Evolutionary conservation across 1,140 invertebrate genomes (phyloP).

Genomic region (Habropoda laboriosa): DNA sequence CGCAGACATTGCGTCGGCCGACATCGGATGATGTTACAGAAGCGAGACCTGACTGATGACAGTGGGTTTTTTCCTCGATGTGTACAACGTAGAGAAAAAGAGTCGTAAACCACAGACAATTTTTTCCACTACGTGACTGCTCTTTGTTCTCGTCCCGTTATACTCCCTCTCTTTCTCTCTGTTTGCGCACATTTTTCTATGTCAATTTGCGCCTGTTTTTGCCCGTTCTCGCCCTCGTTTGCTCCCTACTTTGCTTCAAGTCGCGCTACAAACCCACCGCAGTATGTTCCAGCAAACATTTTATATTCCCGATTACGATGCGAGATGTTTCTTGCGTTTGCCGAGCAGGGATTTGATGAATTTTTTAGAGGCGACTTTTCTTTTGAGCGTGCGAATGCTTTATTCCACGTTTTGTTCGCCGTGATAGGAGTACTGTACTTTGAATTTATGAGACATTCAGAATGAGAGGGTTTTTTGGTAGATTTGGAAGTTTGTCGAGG

Average conservation of each 20-base stretch:
- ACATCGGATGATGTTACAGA: background rate
- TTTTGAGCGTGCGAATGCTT: too few species aligned
- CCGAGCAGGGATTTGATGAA: too few species aligned
- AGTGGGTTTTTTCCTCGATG: background rate
- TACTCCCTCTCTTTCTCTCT: background rate
- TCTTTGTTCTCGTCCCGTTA: background rate
- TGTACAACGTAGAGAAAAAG: background rate
- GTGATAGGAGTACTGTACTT: too few species aligned
- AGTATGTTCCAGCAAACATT: conserved; percentile 2
- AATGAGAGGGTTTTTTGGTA: too few species aligned
- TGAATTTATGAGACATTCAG: too few species aligned
- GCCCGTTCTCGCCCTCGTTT: background rate
- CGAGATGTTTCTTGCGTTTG: too few species aligned
- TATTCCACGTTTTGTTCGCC: too few species aligned
- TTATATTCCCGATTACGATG: background rate
- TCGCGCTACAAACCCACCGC: background rate
- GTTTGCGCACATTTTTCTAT: conserved; percentile 23
- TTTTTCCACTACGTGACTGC: conserved; percentile 5
- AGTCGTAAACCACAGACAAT: conserved; percentile 28
- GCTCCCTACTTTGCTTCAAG: background rate
- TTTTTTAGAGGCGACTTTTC: too few species aligned
- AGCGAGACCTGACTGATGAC: background rate
- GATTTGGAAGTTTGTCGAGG: too few species aligned
- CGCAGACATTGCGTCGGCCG: background rate
- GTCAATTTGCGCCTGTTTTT: conserved; percentile 27